These are phyloP conservation scores for Entomobrya multifasciata DNA, from an alignment of 2,888 invertebrate genomes.

Conservation along the genomic window DNA sequence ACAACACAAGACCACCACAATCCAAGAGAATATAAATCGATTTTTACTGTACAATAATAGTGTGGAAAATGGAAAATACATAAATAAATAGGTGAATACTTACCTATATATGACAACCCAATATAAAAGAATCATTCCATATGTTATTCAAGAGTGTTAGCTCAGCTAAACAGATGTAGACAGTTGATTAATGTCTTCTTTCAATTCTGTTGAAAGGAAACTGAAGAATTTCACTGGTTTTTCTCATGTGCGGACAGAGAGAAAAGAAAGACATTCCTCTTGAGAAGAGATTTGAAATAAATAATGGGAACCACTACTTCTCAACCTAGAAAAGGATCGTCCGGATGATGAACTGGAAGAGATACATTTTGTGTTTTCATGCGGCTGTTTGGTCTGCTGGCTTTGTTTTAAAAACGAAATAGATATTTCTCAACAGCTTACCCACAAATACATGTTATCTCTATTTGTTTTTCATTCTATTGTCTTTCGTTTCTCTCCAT, in stretches of 20 bases:
- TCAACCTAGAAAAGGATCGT: no score
- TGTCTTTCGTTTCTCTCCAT: neutral
- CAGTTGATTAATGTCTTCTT: constrained; percentile 63
- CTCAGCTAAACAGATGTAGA: constrained; percentile 14
- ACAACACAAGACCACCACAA: constrained; percentile 14
- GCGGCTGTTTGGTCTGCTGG: no score
- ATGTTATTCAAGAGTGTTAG: neutral
- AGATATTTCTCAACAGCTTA: constrained; percentile 19
- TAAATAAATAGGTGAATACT: no score
- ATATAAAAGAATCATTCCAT: neutral
- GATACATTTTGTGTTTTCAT: no score
- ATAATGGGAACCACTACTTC: constrained; percentile 37
- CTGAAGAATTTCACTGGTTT: constrained; percentile 42
- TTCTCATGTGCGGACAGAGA: constrained; percentile 28
- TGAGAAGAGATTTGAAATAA: constrained; percentile 55
- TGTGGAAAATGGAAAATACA: constrained; percentile 14
- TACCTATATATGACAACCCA: neutral
- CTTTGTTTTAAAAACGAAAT: constrained; percentile 25
- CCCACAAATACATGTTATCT: neutral
- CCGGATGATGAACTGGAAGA: constrained; percentile 18
- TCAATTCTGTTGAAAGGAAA: constrained; percentile 58
- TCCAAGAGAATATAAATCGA: constrained; percentile 15
- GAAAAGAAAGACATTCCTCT: constrained; percentile 20
- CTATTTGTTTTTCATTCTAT: constrained; percentile 19
- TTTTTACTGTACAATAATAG: constrained; percentile 5